Percentiles rank a stretch among this genome's conserved stretches.
These are phyloP conservation scores for Podotricha telesiphe DNA, from an alignment of 2,888 invertebrate species.

Conservation along the genomic window DNA sequence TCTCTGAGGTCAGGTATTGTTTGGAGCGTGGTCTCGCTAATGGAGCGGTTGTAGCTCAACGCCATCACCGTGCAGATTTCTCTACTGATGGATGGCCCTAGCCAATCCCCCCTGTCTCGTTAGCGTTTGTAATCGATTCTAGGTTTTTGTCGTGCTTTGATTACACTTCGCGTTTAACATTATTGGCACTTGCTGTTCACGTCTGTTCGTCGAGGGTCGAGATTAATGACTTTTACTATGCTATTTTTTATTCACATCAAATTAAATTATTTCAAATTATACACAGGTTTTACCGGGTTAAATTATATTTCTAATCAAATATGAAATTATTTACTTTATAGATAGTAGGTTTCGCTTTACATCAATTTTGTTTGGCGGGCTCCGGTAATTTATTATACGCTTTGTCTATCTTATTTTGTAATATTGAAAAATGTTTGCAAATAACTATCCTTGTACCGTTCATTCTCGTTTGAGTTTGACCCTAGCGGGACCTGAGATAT, in stretches of 20 bases:
- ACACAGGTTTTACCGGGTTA: slow-evolving; percentile 8
- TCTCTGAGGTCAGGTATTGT: slow-evolving; percentile 70
- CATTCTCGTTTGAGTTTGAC: slow-evolving; percentile 40
- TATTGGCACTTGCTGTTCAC: slow-evolving; percentile 38
- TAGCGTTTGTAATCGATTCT: slow-evolving; percentile 51
- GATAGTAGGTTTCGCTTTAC: not conserved
- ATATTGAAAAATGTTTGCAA: slow-evolving; percentile 36
- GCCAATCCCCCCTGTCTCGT: slow-evolving; percentile 56
- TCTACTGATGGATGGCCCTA: slow-evolving; percentile 56
- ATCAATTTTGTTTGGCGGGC: slow-evolving; percentile 14
- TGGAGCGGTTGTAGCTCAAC: slow-evolving; percentile 64
- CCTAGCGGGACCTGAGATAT: slow-evolving; percentile 37
- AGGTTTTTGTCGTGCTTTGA: slow-evolving; percentile 46
- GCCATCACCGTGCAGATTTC: slow-evolving; percentile 62
- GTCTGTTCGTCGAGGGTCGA: slow-evolving; percentile 41
- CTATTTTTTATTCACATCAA: slow-evolving; percentile 32
- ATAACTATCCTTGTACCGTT: slow-evolving; percentile 39
- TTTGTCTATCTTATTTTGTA: slow-evolving; percentile 28
- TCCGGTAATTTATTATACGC: slow-evolving; percentile 20
- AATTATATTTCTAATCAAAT: slow-evolving; percentile 24
- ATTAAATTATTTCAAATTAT: slow-evolving; percentile 33
- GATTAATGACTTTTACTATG: slow-evolving; percentile 42
- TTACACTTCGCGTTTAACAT: slow-evolving; percentile 42
- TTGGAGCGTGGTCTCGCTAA: slow-evolving; percentile 50
- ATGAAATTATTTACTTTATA: slow-evolving; percentile 20